Evolutionary conservation across 1,140 invertebrate genomes (phyloP).

Genomic region (Drosophila neocordata): DNA sequence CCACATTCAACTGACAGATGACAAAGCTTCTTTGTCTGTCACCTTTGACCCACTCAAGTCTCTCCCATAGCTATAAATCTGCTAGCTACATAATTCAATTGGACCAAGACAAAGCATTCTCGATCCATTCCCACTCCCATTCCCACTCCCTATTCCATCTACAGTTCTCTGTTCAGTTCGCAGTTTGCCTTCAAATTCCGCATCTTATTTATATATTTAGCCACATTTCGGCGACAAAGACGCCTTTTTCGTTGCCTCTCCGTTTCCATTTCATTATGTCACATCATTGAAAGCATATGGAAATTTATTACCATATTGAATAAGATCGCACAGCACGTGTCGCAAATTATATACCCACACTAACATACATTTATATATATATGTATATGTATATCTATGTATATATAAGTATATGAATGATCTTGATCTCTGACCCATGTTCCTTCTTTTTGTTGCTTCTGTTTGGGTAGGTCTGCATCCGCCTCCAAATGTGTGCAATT

Average conservation of each 20-base stretch:
- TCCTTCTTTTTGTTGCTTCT: slow-evolving; percentile 1
- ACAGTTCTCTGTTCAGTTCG: slow-evolving; percentile 58
- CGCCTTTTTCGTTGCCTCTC: slow-evolving; percentile 33
- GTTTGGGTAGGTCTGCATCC: slow-evolving; percentile 64
- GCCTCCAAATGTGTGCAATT: slow-evolving; percentile 91
- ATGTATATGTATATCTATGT: too few relatives aligned
- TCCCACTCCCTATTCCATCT: slow-evolving; percentile 19
- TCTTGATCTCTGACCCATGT: slow-evolving; percentile 34
- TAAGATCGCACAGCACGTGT: slow-evolving; percentile 47
- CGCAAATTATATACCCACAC: slow-evolving; percentile 40
- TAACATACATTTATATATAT: background rate
- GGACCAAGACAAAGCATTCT: slow-evolving; percentile 74
- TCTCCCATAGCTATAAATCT: slow-evolving; percentile 60
- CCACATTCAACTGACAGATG: slow-evolving; percentile 50
- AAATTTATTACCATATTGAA: slow-evolving; percentile 70
- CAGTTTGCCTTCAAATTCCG: slow-evolving; percentile 55
- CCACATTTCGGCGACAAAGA: slow-evolving; percentile 62
- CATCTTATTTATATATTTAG: slow-evolving; percentile 72
- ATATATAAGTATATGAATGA: background rate
- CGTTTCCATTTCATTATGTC: slow-evolving; percentile 66
- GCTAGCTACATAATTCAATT: slow-evolving; percentile 81
- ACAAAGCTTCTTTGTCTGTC: slow-evolving; percentile 80
- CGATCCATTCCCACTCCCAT: background rate
- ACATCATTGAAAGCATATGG: slow-evolving; percentile 66
- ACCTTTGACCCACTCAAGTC: slow-evolving; percentile 71